Evolutionary conservation across 2,888 invertebrate species (phyloP).

Genomic region (Pristionchus exspectatus): DNA sequence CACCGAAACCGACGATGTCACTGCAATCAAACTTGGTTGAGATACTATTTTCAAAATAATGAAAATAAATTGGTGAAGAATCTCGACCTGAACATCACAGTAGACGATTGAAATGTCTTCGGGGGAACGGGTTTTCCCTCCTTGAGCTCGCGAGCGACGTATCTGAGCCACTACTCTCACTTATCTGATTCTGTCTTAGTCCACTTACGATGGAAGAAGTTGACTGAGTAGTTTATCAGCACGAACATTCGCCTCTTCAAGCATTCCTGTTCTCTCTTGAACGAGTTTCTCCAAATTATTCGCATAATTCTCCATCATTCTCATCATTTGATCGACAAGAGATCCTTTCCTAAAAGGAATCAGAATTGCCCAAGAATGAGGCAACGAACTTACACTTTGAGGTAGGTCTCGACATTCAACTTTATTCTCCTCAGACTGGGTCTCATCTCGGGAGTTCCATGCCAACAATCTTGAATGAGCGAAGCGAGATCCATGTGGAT

Average conservation of each 20-base stretch:
- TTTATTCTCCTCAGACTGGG: conserved; percentile 72
- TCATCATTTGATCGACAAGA: conserved; percentile 78
- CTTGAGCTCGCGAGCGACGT: conserved; percentile 76
- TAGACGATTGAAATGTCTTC: conserved; percentile 72
- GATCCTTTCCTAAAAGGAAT: conserved; percentile 71
- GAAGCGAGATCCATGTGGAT: conserved; percentile 61
- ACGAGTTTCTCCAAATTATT: conserved; percentile 78
- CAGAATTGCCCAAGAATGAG: too few relatives aligned
- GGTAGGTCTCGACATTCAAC: conserved; percentile 72
- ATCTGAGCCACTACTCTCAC: conserved; percentile 57
- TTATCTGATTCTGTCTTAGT: too few relatives aligned
- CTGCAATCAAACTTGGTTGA: conserved; percentile 48
- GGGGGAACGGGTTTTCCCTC: conserved; percentile 76
- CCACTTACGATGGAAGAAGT: conserved; percentile 68
- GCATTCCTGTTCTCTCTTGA: conserved; percentile 77
- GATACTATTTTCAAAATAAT: background rate
- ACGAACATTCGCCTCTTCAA: conserved; percentile 76
- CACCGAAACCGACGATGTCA: conserved; percentile 77
- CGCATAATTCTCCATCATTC: conserved; percentile 75
- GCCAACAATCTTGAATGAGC: conserved; percentile 71
- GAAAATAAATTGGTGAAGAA: too few relatives aligned
- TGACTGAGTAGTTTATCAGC: conserved; percentile 76
- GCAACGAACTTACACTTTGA: conserved; percentile 64
- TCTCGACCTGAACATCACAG: conserved; percentile 75
- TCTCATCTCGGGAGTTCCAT: conserved; percentile 71